Percentiles rank a stretch among this genome's conserved stretches.
Conservation (phyloP, 2,888 invertebrate genomes). For the Hypercompe scribonia region DNA sequence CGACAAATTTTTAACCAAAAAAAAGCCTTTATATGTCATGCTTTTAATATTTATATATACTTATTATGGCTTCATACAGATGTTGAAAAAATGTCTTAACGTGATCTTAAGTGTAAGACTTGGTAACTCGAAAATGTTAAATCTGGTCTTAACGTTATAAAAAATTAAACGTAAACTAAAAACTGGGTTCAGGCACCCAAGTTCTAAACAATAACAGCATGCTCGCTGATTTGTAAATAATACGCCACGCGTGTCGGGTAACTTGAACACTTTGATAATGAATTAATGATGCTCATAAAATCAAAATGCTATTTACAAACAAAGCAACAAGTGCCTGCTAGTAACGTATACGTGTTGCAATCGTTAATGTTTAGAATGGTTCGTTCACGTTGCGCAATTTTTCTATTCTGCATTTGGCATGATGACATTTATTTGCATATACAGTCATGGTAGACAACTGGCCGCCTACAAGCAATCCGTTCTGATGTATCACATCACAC, state of each 20-base stretch:
- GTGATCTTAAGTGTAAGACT: too few relatives aligned
- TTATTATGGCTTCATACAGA: too few relatives aligned
- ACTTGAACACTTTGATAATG: conserved; percentile 34
- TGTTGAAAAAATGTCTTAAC: too few relatives aligned
- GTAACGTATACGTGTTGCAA: conserved; percentile 34
- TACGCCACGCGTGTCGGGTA: conserved; percentile 23
- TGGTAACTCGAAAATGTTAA: too few relatives aligned
- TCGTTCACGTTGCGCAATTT: conserved; percentile 49
- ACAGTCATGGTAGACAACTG: conserved; percentile 48
- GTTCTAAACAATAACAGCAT: conserved; percentile 19
- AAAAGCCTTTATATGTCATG: too few relatives aligned
- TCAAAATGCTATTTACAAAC: conserved; percentile 42
- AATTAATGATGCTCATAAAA: conserved; percentile 29
- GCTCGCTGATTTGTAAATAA: conserved; percentile 18
- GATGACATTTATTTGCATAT: conserved; percentile 59
- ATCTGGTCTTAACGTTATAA: too few relatives aligned
- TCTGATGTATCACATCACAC: conserved; percentile 47
- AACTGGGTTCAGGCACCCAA: not conserved
- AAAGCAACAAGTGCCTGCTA: conserved; percentile 37
- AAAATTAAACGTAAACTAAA: too few relatives aligned
- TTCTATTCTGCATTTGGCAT: conserved; percentile 49
- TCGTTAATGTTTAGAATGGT: conserved; percentile 35
- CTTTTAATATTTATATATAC: too few relatives aligned
- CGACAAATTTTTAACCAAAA: too few relatives aligned
- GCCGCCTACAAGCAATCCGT: conserved; percentile 62